A percentile compares a stretch with the other conserved stretches of the same genome.
These are phyloP conservation scores for Oreochromis tanganicae DNA, from an alignment of 2,113 vertebrate species.

Conservation along the genomic window DNA sequence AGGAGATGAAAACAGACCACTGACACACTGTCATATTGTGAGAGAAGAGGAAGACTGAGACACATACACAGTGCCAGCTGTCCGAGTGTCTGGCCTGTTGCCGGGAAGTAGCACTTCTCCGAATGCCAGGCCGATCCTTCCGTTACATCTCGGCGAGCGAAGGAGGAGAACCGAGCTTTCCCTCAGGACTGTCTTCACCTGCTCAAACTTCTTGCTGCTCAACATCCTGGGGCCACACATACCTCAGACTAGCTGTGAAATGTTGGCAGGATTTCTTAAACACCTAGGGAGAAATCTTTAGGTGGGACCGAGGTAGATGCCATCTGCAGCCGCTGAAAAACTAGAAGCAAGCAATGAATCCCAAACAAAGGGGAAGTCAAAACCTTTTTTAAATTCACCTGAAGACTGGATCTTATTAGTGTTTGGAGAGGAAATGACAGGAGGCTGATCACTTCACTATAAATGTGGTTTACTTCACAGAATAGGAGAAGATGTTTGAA, in stretches of 20 bases:
- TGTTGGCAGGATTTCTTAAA: constrained; percentile 27
- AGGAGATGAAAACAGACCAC: constrained; percentile 42
- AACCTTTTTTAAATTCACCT: not conserved
- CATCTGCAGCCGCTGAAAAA: not conserved
- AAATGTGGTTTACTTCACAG: not conserved
- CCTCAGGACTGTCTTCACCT: constrained; percentile 52
- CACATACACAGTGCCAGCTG: constrained; percentile 34
- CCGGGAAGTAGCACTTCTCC: constrained; percentile 57
- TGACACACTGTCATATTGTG: constrained; percentile 27
- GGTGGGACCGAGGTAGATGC: not conserved
- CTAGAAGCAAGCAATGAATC: not conserved
- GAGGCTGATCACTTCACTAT: not conserved
- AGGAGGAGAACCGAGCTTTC: constrained; percentile 20
- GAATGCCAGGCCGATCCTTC: constrained; percentile 54
- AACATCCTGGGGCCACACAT: constrained; percentile 25
- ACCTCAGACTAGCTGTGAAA: constrained; percentile 27
- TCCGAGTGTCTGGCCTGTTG: constrained; percentile 53
- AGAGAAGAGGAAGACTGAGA: constrained; percentile 17
- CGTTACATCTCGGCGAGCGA: constrained; percentile 37
- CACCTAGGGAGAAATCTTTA: not conserved
- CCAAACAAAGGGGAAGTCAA: not conserved
- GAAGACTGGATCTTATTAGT: not conserved
- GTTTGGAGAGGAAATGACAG: not conserved
- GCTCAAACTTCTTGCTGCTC: constrained; percentile 19
- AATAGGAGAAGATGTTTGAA: not conserved